A percentile compares a stretch with the other conserved stretches of the same genome.
These are phyloP conservation scores for Stenurella melanura DNA, from an alignment of 2,888 invertebrate genomes.

Conservation along the genomic window DNA sequence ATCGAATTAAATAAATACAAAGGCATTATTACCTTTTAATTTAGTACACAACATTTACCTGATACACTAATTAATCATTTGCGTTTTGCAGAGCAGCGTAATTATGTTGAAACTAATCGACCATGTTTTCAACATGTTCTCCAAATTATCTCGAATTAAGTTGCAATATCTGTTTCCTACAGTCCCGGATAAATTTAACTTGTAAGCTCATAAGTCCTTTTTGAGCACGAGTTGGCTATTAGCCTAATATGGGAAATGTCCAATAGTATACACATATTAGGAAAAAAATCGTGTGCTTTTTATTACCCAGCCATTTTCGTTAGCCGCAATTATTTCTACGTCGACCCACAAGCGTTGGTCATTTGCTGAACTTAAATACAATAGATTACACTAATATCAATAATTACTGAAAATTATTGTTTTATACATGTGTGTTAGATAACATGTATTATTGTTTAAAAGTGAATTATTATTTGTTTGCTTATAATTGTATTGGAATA, in stretches of 20 bases:
- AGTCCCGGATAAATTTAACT: conserved; percentile 45
- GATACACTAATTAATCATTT: conserved; percentile 56
- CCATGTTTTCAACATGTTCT: conserved; percentile 55
- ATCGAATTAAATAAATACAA: neutral
- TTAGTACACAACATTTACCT: conserved; percentile 32
- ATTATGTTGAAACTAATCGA: conserved; percentile 55
- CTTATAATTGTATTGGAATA: too few relatives aligned
- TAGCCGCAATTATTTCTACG: conserved; percentile 32
- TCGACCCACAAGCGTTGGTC: conserved; percentile 11
- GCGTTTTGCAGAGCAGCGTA: conserved; percentile 47
- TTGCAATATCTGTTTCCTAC: conserved; percentile 54
- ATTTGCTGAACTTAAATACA: neutral
- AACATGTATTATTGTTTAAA: too few relatives aligned
- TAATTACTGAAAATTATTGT: neutral
- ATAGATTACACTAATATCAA: neutral
- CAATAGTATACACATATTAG: conserved; percentile 14
- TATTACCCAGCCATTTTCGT: conserved; percentile 22
- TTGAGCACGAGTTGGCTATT: conserved; percentile 26
- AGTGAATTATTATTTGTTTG: too few relatives aligned
- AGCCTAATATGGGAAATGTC: conserved; percentile 25
- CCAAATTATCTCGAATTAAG: conserved; percentile 56
- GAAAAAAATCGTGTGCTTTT: conserved; percentile 36
- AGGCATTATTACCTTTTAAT: conserved; percentile 30
- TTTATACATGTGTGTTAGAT: too few relatives aligned
- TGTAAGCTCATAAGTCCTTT: conserved; percentile 22